phyloP scores from a whole-genome alignment of 2,113 vertebrate genomes.

The Phalacrocorax pelagicus region DNA sequence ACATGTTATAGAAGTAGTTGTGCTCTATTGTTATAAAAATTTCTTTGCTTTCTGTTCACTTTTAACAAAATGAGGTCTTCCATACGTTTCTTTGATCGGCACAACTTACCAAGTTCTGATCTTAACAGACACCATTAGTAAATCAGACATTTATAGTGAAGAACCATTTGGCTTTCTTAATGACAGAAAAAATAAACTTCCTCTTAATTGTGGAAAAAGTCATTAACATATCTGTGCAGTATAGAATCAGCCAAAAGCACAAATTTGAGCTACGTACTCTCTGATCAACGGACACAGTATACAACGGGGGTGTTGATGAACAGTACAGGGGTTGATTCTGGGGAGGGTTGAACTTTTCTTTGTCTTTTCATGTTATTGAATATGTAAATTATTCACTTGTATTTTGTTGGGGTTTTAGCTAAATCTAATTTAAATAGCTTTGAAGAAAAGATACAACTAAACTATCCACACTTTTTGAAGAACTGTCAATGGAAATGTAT shows the following conservation, averaged over 20 bases:
- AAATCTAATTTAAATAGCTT: not conserved
- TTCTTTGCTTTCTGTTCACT: not conserved
- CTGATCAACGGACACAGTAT: not conserved
- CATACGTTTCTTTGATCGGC: not conserved
- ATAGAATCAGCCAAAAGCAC: not conserved
- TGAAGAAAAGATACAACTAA: not conserved
- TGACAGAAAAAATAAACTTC: not conserved
- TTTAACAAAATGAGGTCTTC: not conserved
- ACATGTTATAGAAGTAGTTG: not conserved
- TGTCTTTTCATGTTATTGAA: not conserved
- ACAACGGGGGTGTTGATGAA: not conserved
- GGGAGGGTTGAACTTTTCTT: not conserved
- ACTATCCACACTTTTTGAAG: not conserved
- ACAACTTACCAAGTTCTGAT: not conserved
- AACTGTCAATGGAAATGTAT: not conserved
- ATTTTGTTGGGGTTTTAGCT: not conserved
- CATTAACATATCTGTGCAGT: not conserved
- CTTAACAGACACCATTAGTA: not conserved
- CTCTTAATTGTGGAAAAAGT: not conserved
- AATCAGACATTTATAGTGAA: not conserved
- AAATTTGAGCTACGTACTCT: not conserved
- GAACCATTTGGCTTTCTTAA: not conserved
- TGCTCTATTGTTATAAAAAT: not conserved
- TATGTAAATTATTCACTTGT: not conserved
- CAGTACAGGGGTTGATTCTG: not conserved